These are phyloP conservation scores for Dicycla oo DNA, from an alignment of 2,888 invertebrate species.

Conservation along the genomic window DNA sequence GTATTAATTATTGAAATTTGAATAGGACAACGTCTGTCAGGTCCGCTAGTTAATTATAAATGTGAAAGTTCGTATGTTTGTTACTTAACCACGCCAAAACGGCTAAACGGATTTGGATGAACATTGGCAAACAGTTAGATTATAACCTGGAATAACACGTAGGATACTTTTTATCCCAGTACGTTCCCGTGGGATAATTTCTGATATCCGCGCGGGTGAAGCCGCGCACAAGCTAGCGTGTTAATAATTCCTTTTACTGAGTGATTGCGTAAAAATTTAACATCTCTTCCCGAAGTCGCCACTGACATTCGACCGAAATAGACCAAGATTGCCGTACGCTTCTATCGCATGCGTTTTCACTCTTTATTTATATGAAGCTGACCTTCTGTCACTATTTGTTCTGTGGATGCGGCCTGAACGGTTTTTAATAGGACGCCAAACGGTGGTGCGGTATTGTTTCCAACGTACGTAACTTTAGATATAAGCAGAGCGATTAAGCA, in stretches of 20 bases:
- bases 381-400: slow-evolving; percentile 3
- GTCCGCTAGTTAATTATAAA: too few relatives aligned
- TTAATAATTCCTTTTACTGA: background rate
- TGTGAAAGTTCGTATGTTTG: too few relatives aligned
- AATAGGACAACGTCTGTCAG: too few relatives aligned
- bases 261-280: background rate
- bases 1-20: too few relatives aligned
- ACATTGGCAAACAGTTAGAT: too few relatives aligned
- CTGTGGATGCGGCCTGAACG: slow-evolving; percentile 28
- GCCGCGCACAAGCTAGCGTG: background rate
- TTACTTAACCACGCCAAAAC: too few relatives aligned
- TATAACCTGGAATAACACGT: too few relatives aligned
- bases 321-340: background rate
- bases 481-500: slow-evolving; percentile 37
- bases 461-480: slow-evolving; percentile 40
- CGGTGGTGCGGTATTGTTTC: slow-evolving; percentile 51
- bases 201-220: background rate
- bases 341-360: background rate
- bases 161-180: background rate
- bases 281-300: background rate
- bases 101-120: too few relatives aligned
- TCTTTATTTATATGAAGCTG: background rate
- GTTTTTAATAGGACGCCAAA: slow-evolving; percentile 55
- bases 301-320: background rate
- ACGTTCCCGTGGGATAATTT: background rate